Conservation (phyloP, 2,113 vertebrate genomes). For the Eolophus roseicapilla region DNA sequence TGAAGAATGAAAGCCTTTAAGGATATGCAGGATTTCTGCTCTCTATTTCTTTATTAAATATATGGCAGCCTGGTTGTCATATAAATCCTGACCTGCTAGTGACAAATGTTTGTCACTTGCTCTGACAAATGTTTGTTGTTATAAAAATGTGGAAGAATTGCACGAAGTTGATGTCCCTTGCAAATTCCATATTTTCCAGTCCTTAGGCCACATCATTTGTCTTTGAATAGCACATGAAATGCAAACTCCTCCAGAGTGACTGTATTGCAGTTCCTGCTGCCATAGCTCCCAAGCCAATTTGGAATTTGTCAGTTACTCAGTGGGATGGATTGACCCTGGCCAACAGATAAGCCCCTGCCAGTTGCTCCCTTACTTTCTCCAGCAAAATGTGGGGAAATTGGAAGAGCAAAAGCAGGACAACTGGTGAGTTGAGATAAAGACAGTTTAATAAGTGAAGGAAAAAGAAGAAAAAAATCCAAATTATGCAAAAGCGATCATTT, state of each 20-base stretch:
- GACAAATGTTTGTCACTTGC: too few species aligned
- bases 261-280: not conserved
- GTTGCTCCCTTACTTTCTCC: fast-evolving
- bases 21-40: not conserved
- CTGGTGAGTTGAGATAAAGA: not conserved
- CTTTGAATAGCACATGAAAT: not conserved
- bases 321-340: not conserved
- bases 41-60: not conserved
- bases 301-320: not conserved
- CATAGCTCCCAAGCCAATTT: not conserved
- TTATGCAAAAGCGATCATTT: not conserved
- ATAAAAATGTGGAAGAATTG: not conserved
- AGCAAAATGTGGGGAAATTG: not conserved
- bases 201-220: not conserved
- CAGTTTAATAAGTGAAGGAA: not conserved
- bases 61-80: not conserved
- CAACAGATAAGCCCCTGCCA: not conserved
- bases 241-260: not conserved
- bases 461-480: fast-evolving
- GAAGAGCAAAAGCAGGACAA: not conserved
- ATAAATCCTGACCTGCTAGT: not conserved
- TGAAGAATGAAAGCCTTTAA: not conserved
- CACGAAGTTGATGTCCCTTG: constrained; percentile 27
- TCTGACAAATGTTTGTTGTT: constrained; percentile 18
- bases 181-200: constrained; percentile 30